Conservation (phyloP, 1,140 invertebrate species). For the Rhynchophorus ferrugineus region DNA sequence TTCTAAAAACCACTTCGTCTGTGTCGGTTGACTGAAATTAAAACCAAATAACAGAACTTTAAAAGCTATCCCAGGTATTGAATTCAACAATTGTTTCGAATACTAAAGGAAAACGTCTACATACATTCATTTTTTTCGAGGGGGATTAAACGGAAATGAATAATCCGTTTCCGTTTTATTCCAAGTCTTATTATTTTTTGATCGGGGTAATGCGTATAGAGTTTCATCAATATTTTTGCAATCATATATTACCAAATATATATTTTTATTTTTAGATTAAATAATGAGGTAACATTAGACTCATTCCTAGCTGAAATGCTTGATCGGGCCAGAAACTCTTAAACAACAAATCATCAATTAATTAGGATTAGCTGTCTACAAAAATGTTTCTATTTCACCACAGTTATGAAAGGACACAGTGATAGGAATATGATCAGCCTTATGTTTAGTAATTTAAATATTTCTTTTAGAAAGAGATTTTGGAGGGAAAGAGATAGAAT, state of each 20-base stretch:
- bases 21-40: no score
- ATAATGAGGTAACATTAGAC: conserved; percentile 67
- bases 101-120: no score
- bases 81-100: no score
- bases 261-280: conserved; percentile 82
- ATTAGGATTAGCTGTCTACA: not conserved
- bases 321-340: conserved; percentile 42
- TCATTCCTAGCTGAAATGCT: conserved; percentile 66
- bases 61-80: no score
- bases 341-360: conserved; percentile 1
- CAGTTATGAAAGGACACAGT: not conserved
- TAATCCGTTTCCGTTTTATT: no score
- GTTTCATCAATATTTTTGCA: not conserved
- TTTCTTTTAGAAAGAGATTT: conserved; percentile 8
- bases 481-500: conserved; percentile 8
- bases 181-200: no score
- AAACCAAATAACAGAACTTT: no score
- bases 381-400: conserved; percentile 1
- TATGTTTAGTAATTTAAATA: conserved; percentile 11
- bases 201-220: no score
- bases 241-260: not conserved
- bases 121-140: no score
- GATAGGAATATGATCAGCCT: not conserved
- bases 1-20: no score
- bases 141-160: no score